A percentile compares a stretch with the other conserved stretches of the same genome.
These are phyloP conservation scores for Saccostrea echinata DNA, from an alignment of 1,140 invertebrate species.

Conservation along the genomic window DNA sequence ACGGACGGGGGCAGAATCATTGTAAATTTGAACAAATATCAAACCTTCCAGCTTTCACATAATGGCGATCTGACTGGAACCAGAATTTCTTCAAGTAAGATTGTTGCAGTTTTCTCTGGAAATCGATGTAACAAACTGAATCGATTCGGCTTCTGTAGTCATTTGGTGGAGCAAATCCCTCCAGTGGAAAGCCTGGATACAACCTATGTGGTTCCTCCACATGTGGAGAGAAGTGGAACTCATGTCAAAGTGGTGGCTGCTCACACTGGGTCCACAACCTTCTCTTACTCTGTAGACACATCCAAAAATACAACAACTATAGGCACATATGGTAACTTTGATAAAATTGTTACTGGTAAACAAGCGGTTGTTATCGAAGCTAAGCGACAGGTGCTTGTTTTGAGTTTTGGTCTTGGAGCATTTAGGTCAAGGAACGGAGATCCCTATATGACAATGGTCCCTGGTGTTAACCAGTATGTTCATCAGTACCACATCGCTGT, in stretches of 20 bases:
- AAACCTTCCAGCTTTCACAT: conserved; percentile 16
- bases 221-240: conserved; percentile 17
- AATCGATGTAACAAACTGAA: conserved; percentile 26
- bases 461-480: not conserved
- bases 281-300: not conserved
- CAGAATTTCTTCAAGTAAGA: not conserved
- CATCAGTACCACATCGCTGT: conserved; percentile 2
- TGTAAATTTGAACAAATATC: conserved; percentile 3
- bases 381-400: not conserved
- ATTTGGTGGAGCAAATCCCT: conserved; percentile 16
- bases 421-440: not conserved
- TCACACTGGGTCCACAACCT: not conserved
- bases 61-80: conserved; percentile 18
- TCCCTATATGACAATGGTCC: conserved; percentile 19
- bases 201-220: not conserved
- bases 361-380: not conserved
- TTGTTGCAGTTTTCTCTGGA: conserved; percentile 19
- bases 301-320: not conserved
- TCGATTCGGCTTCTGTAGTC: conserved; percentile 8
- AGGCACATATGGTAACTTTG: not conserved
- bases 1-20: not conserved
- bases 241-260: not conserved
- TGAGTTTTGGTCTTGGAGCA: conserved; percentile 1
- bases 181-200: not conserved
- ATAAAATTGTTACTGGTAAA: not conserved